A percentile compares a stretch with the other conserved stretches of the same genome.
Conservation (phyloP, 1,140 invertebrate species). For the Cotesia typhae region DNA sequence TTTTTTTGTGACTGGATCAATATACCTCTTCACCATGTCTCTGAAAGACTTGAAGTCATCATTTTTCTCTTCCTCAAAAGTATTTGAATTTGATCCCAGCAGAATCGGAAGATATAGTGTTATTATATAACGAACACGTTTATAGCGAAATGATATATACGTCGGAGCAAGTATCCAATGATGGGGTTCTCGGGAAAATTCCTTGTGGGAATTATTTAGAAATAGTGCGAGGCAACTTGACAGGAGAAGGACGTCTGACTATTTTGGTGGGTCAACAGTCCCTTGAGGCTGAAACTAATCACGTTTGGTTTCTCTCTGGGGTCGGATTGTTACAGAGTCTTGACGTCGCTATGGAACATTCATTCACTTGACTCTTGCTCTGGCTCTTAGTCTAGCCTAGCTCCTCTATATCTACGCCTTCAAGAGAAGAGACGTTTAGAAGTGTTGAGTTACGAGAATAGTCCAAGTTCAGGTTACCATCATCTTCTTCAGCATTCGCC, state of each 20-base stretch:
- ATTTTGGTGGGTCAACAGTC: conserved; percentile 35
- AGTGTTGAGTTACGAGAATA: conserved; percentile 37
- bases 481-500: too few species aligned
- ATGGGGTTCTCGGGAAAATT: not conserved
- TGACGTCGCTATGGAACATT: too few species aligned
- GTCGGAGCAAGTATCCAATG: not conserved
- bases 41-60: too few species aligned
- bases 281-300: conserved; percentile 42
- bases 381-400: too few species aligned
- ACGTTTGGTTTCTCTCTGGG: conserved; percentile 33
- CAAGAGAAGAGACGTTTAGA: conserved; percentile 18
- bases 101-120: too few species aligned
- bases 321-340: conserved; percentile 38
- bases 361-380: conserved; percentile 7
- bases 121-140: too few species aligned
- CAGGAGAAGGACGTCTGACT: conserved; percentile 23
- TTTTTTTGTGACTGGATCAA: too few species aligned
- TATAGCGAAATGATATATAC: too few species aligned
- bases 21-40: too few species aligned
- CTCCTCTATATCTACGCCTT: not conserved
- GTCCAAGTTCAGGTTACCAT: conserved; percentile 32
- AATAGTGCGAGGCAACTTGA: conserved; percentile 27
- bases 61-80: too few species aligned
- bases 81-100: too few species aligned
- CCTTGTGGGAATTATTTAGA: conserved; percentile 16